Percentiles rank a stretch among this genome's conserved stretches.
Evolutionary conservation across 2,888 invertebrate species (phyloP).

Genomic region (Bembecia ichneumoniformis): DNA sequence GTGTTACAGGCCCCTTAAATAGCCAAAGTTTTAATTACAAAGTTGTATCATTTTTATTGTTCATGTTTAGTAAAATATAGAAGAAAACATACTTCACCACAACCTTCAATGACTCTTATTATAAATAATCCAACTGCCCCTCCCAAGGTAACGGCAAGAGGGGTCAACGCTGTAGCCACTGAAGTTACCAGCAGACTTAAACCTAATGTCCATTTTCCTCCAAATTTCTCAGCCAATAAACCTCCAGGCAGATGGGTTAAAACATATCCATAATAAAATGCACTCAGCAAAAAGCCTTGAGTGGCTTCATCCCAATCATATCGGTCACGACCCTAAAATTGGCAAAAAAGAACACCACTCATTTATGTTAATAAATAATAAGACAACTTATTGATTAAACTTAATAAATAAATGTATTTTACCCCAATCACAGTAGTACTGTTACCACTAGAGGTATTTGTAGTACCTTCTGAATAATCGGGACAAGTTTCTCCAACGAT

Average conservation of each 20-base stretch:
- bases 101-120: slow-evolving; percentile 62
- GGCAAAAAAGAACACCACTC: background rate
- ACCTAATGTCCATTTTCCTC: slow-evolving; percentile 87
- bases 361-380: background rate
- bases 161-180: slow-evolving; percentile 83
- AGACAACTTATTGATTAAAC: background rate
- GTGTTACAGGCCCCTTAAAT: slow-evolving; percentile 71
- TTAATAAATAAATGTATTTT: slow-evolving; percentile 1
- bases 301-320: slow-evolving; percentile 79
- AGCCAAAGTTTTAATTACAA: background rate
- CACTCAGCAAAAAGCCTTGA: slow-evolving; percentile 82
- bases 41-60: background rate
- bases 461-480: slow-evolving; percentile 19
- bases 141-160: slow-evolving; percentile 74
- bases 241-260: slow-evolving; percentile 88
- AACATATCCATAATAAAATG: slow-evolving; percentile 89
- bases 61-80: background rate
- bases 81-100: slow-evolving; percentile 74
- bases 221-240: slow-evolving; percentile 83
- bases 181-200: slow-evolving; percentile 84
- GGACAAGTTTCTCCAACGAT: slow-evolving; percentile 68
- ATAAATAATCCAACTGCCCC: slow-evolving; percentile 70
- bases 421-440: slow-evolving; percentile 20
- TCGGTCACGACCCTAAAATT: slow-evolving; percentile 37
- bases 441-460: slow-evolving; percentile 13